Conservation (phyloP, 2,797 vertebrate genomes). For the Sebastes nivosus region DNA sequence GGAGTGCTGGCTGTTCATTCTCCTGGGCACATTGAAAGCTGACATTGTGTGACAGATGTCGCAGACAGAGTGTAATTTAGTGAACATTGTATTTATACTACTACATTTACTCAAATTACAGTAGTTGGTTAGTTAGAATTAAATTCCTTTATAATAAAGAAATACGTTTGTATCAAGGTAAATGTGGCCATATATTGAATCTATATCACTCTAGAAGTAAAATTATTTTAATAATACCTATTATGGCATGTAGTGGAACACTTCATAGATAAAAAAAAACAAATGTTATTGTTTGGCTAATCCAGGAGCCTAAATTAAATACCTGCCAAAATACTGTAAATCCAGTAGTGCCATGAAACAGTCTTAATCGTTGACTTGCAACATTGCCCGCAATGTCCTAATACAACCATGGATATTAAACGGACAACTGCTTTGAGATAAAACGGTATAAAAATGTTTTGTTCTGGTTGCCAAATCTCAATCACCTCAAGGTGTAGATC, state of each 20-base stretch:
- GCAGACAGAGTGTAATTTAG: background rate
- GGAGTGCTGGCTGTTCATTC: constrained; percentile 42
- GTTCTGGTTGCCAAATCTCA: too few species aligned
- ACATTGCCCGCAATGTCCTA: background rate
- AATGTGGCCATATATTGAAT: background rate
- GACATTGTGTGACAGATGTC: constrained; percentile 18
- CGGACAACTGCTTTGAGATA: background rate
- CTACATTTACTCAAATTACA: background rate
- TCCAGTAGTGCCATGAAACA: background rate
- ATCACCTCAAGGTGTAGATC: too few species aligned
- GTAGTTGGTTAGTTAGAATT: background rate
- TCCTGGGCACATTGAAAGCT: constrained; percentile 2
- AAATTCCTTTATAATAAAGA: background rate
- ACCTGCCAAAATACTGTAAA: background rate
- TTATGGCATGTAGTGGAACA: background rate
- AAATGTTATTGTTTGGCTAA: background rate
- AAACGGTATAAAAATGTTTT: background rate
- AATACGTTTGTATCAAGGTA: background rate
- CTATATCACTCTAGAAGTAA: background rate
- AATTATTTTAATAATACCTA: too few species aligned
- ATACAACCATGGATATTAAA: background rate
- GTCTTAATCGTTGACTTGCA: background rate
- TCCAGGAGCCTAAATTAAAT: background rate
- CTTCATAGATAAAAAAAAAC: background rate
- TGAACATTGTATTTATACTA: background rate